A percentile compares a stretch with the other conserved stretches of the same genome.
These are phyloP conservation scores for Paralvinella palmiformis DNA, from an alignment of 1,140 invertebrate species.

Conservation along the genomic window DNA sequence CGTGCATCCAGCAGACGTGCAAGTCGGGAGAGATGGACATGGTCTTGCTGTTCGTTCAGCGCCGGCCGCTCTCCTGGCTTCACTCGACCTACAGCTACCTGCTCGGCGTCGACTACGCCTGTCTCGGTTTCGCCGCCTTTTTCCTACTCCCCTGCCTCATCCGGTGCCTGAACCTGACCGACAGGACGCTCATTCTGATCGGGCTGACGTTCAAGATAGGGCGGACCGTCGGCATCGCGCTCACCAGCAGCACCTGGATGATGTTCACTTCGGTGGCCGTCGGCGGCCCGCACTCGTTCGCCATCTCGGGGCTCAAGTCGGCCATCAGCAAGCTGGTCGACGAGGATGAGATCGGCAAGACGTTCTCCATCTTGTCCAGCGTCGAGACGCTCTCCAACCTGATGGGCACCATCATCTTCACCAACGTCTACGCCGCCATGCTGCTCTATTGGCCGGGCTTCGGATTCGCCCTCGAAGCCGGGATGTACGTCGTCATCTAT, in stretches of 20 bases:
- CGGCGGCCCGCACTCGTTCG: conserved; percentile 36
- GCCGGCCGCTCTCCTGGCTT: conserved; percentile 40
- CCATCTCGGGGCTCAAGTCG: conserved; percentile 38
- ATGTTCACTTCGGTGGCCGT: conserved; percentile 38
- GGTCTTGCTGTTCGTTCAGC: conserved; percentile 37
- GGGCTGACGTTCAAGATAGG: conserved; percentile 39
- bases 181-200: conserved; percentile 35
- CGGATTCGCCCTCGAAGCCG: conserved; percentile 35
- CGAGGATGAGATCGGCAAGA: conserved; percentile 37
- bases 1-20: conserved; percentile 31
- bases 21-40: conserved; percentile 45
- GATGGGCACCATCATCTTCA: conserved; percentile 41
- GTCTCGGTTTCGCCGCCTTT: conserved; percentile 38
- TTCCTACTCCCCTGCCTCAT: conserved; percentile 41
- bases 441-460: conserved; percentile 35
- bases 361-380: conserved; percentile 39
- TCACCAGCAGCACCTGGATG: conserved; percentile 41
- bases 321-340: conserved; percentile 39
- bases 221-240: conserved; percentile 35
- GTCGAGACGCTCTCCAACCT: conserved; percentile 43
- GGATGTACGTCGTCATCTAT: conserved; percentile 29
- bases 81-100: conserved; percentile 44
- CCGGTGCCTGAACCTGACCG: conserved; percentile 26
- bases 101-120: conserved; percentile 40
- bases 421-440: conserved; percentile 38